Evolutionary conservation across 2,888 invertebrate species (phyloP).

Genomic region (Lycaena phlaeas): DNA sequence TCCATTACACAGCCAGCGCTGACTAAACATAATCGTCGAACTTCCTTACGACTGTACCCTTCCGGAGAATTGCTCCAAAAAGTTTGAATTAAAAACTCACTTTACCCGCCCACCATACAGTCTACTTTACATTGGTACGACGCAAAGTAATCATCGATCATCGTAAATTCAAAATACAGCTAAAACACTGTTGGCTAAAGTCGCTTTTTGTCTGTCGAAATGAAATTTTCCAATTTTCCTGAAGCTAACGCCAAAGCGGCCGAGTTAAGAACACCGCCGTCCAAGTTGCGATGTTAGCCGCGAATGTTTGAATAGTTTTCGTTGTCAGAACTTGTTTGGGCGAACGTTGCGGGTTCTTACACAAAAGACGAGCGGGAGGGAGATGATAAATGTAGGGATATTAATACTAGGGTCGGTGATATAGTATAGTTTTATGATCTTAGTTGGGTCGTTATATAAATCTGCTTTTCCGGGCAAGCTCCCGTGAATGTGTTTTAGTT

Average conservation of each 20-base stretch:
- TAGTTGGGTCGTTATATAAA: constrained; percentile 68
- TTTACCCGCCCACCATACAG: constrained; percentile 34
- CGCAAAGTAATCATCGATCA: constrained; percentile 16
- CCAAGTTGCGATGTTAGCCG: constrained; percentile 65
- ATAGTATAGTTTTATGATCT: constrained; percentile 71
- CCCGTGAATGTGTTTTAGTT: constrained; percentile 32
- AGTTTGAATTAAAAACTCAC: constrained; percentile 31
- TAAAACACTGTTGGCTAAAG: constrained; percentile 11
- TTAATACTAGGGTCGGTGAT: constrained; percentile 59
- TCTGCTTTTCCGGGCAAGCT: constrained; percentile 56
- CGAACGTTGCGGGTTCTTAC: constrained; percentile 63
- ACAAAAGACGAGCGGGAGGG: constrained; percentile 62
- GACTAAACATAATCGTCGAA: constrained; percentile 72
- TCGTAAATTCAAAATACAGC: constrained; percentile 13
- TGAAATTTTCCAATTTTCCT: constrained; percentile 62
- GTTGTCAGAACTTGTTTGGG: constrained; percentile 62
- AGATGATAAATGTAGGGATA: constrained; percentile 67
- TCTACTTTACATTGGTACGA: constrained; percentile 20
- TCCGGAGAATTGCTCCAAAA: constrained; percentile 51
- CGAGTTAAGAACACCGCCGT: constrained; percentile 65
- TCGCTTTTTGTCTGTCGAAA: constrained; percentile 21
- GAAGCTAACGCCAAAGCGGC: constrained; percentile 61
- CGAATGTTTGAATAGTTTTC: constrained; percentile 63
- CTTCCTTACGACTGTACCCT: constrained; percentile 73
- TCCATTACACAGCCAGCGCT: constrained; percentile 62